These are phyloP conservation scores for Ricordea florida DNA, from an alignment of 92 coral and sea anemone species.

Conservation along the genomic window DNA sequence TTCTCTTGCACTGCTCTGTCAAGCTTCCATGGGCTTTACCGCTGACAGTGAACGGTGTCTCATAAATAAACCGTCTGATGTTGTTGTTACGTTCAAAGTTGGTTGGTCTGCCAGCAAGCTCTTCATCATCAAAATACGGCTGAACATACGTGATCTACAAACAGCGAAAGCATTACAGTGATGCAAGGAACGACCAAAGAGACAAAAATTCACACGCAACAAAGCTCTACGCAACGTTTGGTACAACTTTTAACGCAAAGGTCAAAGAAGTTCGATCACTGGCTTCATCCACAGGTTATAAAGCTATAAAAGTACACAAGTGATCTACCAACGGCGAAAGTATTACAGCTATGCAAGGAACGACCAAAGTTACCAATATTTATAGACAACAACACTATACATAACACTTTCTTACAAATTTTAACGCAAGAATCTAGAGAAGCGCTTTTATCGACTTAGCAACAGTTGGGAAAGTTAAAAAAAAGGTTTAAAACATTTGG, in stretches of 20 bases:
- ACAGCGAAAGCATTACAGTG: neutral
- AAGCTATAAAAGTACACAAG: no score
- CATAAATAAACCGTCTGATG: conserved; percentile 93
- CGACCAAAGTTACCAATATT: no score
- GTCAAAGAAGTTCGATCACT: no score
- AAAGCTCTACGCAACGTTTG: no score
- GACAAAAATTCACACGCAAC: neutral
- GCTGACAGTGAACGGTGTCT: conserved; percentile 96
- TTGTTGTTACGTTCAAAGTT: conserved; percentile 90
- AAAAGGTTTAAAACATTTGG: no score
- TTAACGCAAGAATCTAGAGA: no score
- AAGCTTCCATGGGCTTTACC: conserved; percentile 96
- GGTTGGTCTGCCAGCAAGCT: conserved; percentile 73
- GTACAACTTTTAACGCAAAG: no score
- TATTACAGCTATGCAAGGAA: no score
- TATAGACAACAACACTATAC: neutral
- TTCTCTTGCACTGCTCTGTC: conserved; percentile 94
- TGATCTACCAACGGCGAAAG: no score
- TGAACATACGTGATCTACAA: conserved; percentile 86
- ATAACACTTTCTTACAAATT: neutral
- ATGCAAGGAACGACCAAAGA: neutral
- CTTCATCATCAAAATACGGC: conserved; percentile 96
- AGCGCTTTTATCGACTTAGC: no score
- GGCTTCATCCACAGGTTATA: no score
- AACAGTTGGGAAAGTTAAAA: no score